These are phyloP conservation scores for Eretmochelys imbricata DNA, from an alignment of 2,113 vertebrate genomes.

Conservation along the genomic window DNA sequence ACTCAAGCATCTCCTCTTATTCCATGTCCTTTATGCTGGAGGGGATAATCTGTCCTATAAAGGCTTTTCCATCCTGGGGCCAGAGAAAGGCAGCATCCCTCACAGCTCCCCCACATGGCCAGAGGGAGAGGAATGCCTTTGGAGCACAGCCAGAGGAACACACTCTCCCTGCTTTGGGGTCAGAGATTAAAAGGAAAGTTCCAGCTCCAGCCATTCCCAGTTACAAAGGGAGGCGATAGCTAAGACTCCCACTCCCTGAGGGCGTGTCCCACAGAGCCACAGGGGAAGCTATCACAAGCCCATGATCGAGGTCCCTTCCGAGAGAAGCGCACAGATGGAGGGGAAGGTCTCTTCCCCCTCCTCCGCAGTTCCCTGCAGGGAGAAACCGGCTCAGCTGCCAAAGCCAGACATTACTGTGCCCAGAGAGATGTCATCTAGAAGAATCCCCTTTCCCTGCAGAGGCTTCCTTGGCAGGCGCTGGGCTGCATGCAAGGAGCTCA, in stretches of 20 bases:
- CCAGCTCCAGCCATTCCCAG: background rate
- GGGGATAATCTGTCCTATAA: background rate
- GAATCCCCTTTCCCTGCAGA: background rate
- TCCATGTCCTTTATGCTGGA: background rate
- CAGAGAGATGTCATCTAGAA: background rate
- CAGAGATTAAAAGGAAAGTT: background rate
- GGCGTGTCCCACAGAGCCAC: background rate
- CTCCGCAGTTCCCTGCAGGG: conserved; percentile 9
- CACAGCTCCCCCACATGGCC: background rate
- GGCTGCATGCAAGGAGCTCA: rapidly evolving
- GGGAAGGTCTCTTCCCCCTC: conserved; percentile 42
- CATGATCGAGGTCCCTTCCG: conserved; percentile 40
- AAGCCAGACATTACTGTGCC: background rate
- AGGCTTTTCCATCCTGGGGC: background rate
- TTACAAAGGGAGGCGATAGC: background rate
- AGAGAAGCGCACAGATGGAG: conserved; percentile 48
- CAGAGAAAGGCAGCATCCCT: background rate
- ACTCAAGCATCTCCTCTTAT: background rate
- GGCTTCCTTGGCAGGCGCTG: conserved; percentile 3
- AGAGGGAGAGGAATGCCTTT: background rate
- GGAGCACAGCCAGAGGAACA: no score
- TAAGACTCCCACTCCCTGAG: rapidly evolving
- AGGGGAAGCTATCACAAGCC: background rate
- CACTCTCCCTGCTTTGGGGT: background rate
- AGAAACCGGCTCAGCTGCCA: conserved; percentile 14